Evolutionary conservation across 2,113 vertebrate species (phyloP).

Genomic region (Psammodynastes pulverulentus): DNA sequence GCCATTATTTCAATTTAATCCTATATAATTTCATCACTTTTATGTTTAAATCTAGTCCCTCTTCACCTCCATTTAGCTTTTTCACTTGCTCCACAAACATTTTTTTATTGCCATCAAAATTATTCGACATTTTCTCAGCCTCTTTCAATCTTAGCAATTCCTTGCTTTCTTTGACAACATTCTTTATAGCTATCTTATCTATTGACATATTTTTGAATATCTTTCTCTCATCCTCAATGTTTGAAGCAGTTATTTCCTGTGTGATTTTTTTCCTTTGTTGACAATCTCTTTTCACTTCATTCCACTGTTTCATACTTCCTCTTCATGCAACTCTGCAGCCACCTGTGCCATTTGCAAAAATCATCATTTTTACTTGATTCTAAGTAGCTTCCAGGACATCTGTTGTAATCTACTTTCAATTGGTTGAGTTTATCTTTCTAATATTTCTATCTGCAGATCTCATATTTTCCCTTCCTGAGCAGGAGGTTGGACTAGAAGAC

Average conservation of each 20-base stretch:
- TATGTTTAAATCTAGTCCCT: neutral
- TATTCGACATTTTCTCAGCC: neutral
- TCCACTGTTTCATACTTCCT: neutral
- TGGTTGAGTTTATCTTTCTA: neutral
- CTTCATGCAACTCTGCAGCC: neutral
- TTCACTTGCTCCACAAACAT: neutral
- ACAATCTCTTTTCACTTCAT: neutral
- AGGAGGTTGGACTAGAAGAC: too few relatives aligned
- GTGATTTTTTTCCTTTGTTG: too few relatives aligned
- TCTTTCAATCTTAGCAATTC: neutral
- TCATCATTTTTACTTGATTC: neutral
- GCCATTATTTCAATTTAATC: neutral
- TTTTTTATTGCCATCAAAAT: neutral
- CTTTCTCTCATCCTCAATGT: neutral
- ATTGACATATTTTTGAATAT: neutral
- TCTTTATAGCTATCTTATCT: neutral
- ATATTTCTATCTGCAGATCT: neutral
- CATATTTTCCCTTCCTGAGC: neutral
- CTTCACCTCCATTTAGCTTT: neutral
- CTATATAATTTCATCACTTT: neutral
- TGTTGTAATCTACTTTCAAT: neutral
- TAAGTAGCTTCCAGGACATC: neutral
- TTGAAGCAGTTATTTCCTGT: neutral
- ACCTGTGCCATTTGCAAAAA: neutral
- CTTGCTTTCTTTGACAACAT: neutral